Evolutionary conservation across 2,113 vertebrate genomes (phyloP).

Genomic region (Brevimyrus niger): DNA sequence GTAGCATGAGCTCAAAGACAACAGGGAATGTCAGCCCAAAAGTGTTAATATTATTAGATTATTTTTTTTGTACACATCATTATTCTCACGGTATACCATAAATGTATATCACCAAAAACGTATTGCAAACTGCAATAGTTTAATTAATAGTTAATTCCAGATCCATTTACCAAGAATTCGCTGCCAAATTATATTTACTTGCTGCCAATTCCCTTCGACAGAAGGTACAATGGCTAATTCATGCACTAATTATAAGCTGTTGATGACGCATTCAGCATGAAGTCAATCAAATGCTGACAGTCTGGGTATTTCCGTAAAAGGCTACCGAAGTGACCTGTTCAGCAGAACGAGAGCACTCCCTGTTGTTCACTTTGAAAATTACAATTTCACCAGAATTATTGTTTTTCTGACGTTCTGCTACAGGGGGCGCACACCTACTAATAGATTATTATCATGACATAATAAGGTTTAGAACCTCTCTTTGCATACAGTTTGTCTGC

Average conservation of each 20-base stretch:
- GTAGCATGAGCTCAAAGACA: neutral
- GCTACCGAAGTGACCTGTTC: neutral
- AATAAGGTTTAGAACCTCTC: neutral
- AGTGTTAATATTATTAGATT: neutral
- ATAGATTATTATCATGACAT: neutral
- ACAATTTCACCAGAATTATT: neutral
- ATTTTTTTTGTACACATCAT: neutral
- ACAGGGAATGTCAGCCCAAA: neutral
- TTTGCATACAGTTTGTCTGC: neutral
- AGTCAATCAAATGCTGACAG: neutral
- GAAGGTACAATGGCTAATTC: slow-evolving; percentile 1
- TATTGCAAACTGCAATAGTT: neutral
- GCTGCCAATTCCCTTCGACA: neutral
- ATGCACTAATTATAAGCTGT: neutral
- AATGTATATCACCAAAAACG: neutral
- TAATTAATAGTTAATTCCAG: neutral
- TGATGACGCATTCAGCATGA: slow-evolving; percentile 10
- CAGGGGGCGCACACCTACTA: neutral
- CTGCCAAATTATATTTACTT: slow-evolving; percentile 3
- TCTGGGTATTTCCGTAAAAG: neutral
- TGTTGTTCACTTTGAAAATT: neutral
- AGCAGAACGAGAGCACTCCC: neutral
- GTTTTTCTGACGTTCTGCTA: neutral
- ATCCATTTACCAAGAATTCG: neutral
- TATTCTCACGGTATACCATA: neutral